Percentiles rank a stretch among this genome's conserved stretches.
Conservation (phyloP, 2,888 invertebrate species). For the Lymantria monacha region DNA sequence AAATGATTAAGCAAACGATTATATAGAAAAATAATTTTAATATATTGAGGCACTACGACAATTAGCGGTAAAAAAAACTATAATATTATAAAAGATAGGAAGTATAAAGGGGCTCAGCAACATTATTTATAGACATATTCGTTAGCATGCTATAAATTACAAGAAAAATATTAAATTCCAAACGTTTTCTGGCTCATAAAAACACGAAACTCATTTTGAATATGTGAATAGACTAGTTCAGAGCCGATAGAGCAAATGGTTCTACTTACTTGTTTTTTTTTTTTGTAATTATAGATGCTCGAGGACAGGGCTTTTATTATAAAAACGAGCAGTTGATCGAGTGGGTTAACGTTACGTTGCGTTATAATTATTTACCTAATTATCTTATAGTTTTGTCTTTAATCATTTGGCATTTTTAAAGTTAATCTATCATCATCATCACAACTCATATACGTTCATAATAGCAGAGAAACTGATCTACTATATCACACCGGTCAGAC, state of each 20-base stretch:
- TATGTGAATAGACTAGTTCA: slow-evolving; percentile 24
- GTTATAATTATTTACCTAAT: neutral
- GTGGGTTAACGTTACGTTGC: neutral
- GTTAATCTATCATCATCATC: too few relatives aligned
- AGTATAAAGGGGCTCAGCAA: slow-evolving; percentile 37
- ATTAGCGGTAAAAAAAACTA: slow-evolving; percentile 14
- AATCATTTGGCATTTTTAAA: too few relatives aligned
- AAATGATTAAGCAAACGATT: neutral
- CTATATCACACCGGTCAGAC: too few relatives aligned
- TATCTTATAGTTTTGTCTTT: neutral
- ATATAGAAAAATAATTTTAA: neutral
- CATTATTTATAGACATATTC: slow-evolving; percentile 62
- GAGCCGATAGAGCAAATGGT: slow-evolving; percentile 15
- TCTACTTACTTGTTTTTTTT: slow-evolving; percentile 31
- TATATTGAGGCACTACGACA: neutral
- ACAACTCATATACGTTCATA: too few relatives aligned
- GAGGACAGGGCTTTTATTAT: slow-evolving; percentile 10
- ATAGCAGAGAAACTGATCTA: too few relatives aligned
- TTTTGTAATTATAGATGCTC: slow-evolving; percentile 29
- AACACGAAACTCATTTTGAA: slow-evolving; percentile 37
- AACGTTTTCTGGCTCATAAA: slow-evolving; percentile 37
- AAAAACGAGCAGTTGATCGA: slow-evolving; percentile 6
- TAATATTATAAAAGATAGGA: slow-evolving; percentile 16
- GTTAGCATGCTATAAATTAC: slow-evolving; percentile 60
- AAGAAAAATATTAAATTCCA: slow-evolving; percentile 38